Evolutionary conservation across 1,140 invertebrate genomes (phyloP).

Genomic region (Delia radicum): DNA sequence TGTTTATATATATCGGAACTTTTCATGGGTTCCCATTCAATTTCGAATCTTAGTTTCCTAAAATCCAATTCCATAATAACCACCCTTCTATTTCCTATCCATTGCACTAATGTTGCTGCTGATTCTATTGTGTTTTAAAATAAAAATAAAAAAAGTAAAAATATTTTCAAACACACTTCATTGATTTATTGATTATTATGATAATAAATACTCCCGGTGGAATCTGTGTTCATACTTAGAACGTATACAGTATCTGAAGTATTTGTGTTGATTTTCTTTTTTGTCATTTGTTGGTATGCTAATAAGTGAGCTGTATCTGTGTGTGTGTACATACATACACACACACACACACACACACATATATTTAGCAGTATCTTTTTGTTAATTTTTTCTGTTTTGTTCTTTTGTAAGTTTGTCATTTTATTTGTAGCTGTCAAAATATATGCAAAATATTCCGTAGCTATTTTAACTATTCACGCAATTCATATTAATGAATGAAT

Average conservation of each 20-base stretch:
- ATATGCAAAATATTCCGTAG: neutral
- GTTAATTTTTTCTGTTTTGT: too few species aligned
- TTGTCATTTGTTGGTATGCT: neutral
- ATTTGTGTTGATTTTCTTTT: neutral
- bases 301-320: neutral
- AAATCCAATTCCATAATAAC: too few species aligned
- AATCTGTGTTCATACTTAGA: neutral
- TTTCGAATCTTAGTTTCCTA: too few species aligned
- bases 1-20: too few species aligned
- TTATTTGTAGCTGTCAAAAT: neutral
- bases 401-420: neutral
- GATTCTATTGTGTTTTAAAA: neutral
- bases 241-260: neutral
- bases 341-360: too few species aligned
- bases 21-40: too few species aligned
- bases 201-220: neutral
- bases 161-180: neutral
- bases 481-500: neutral
- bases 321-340: too few species aligned
- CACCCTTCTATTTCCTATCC: too few species aligned
- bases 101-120: neutral
- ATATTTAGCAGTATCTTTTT: neutral
- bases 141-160: neutral
- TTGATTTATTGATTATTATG: slow-evolving; percentile 5
- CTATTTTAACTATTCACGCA: neutral